phyloP scores from a whole-genome alignment of 1,140 invertebrate genomes.

The Drosophila sp. region DNA sequence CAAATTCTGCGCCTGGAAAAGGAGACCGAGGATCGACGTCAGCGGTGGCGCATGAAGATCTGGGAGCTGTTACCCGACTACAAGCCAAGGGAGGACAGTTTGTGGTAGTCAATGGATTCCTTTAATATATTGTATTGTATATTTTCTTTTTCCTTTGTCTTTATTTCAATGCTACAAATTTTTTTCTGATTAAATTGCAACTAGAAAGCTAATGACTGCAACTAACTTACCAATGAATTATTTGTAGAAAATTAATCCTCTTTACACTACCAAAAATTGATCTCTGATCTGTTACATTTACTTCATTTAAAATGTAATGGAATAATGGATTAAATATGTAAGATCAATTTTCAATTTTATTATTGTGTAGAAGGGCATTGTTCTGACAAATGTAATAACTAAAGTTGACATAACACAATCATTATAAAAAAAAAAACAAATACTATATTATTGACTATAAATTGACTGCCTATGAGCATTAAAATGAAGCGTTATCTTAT shows the following conservation, averaged over 20 bases:
- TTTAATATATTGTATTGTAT: conserved; percentile 41
- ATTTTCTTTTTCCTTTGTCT: conserved; percentile 26
- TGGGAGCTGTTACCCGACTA: conserved; percentile 88
- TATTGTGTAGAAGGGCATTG: no score
- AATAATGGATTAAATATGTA: no score
- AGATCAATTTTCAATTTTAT: no score
- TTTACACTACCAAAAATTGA: no score
- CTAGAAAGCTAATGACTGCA: conserved; percentile 21
- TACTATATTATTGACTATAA: no score
- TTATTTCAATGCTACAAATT: conserved; percentile 24
- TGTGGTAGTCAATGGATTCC: conserved; percentile 51
- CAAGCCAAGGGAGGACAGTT: conserved; percentile 84
- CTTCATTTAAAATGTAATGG: no score
- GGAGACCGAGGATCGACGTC: conserved; percentile 87
- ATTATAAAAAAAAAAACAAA: no score
- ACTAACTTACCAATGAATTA: conserved; percentile 6
- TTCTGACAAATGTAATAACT: no score
- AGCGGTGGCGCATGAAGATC: conserved; percentile 88
- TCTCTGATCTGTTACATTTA: no score
- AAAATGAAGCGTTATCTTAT: background rate
- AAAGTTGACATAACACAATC: no score
- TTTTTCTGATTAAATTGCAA: conserved; percentile 14
- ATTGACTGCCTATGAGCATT: background rate
- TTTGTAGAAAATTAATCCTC: background rate
- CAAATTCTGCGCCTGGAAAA: conserved; percentile 87